phyloP scores from a whole-genome alignment of 2,797 vertebrate genomes.

The Emys orbicularis region DNA sequence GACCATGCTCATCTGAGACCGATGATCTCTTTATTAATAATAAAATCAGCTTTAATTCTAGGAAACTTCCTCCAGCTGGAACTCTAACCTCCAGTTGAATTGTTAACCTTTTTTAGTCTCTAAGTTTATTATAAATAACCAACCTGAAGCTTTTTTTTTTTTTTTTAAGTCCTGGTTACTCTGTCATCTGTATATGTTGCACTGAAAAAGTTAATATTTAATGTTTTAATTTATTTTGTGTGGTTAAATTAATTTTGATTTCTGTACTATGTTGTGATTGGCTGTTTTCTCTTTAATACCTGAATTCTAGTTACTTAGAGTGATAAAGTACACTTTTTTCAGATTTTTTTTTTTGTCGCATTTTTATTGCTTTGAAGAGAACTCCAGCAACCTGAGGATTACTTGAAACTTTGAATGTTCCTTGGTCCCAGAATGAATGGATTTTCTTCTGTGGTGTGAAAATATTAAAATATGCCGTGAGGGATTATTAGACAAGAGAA shows the following conservation, averaged over 20 bases:
- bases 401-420: not conserved
- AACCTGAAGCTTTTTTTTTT: conserved; percentile 59
- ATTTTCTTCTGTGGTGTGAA: not conserved
- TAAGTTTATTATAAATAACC: conserved; percentile 65
- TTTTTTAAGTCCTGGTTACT: conserved; percentile 69
- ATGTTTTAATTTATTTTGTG: conserved; percentile 88
- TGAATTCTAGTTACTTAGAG: conserved; percentile 78
- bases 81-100: not conserved
- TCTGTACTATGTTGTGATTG: conserved; percentile 79
- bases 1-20: not conserved
- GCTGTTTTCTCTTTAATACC: conserved; percentile 60
- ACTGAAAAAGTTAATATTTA: conserved; percentile 88
- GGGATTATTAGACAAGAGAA: not conserved
- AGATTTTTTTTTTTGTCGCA: not conserved
- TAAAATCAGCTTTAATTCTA: conserved; percentile 24
- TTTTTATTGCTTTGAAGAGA: not conserved
- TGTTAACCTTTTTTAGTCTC: conserved; percentile 33
- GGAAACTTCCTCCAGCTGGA: conserved; percentile 12
- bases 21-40: conserved; percentile 8
- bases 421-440: not conserved
- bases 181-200: conserved; percentile 87
- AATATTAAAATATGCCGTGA: not conserved
- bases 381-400: not conserved
- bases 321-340: conserved; percentile 67
- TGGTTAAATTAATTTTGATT: conserved; percentile 87